Evolutionary conservation across 37 sponge, comb jelly and placozoan species (phyloP).

Genomic region (Sycon ciliatum): DNA sequence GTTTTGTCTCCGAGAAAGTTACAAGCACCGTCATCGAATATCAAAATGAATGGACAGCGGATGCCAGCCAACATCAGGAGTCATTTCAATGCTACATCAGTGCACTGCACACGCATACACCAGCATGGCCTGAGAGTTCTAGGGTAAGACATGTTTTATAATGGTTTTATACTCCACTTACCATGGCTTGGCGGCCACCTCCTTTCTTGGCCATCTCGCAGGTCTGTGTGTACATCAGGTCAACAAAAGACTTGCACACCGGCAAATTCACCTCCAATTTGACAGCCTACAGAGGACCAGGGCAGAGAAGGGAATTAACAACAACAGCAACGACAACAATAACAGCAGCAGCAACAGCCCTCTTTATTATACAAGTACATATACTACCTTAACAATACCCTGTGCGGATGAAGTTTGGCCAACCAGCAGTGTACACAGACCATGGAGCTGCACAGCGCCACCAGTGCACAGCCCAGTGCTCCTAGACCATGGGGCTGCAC

Average conservation of each 20-base stretch:
- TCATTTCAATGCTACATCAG: no score
- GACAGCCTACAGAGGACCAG: background rate
- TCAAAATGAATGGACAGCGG: no score
- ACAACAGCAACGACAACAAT: background rate
- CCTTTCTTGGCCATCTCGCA: conserved; percentile 61
- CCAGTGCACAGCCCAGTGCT: no score
- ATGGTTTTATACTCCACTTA: conserved; percentile 11
- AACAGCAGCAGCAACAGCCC: conserved; percentile 5
- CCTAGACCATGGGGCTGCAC: no score
- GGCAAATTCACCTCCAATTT: conserved; percentile 79
- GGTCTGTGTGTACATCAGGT: conserved; percentile 60
- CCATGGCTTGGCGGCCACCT: conserved; percentile 27
- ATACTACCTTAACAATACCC: conserved; percentile 1
- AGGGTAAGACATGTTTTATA: no score
- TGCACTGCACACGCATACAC: background rate
- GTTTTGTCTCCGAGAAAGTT: no score
- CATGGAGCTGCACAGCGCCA: no score
- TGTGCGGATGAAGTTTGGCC: no score
- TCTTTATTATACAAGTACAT: background rate
- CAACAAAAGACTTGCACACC: conserved; percentile 76
- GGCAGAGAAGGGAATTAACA: background rate
- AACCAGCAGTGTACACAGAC: no score
- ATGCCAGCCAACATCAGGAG: no score
- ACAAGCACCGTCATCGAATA: no score
- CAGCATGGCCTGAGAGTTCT: no score